phyloP scores from a whole-genome alignment of 2,113 vertebrate species.

The Cinclus mexicanus region DNA sequence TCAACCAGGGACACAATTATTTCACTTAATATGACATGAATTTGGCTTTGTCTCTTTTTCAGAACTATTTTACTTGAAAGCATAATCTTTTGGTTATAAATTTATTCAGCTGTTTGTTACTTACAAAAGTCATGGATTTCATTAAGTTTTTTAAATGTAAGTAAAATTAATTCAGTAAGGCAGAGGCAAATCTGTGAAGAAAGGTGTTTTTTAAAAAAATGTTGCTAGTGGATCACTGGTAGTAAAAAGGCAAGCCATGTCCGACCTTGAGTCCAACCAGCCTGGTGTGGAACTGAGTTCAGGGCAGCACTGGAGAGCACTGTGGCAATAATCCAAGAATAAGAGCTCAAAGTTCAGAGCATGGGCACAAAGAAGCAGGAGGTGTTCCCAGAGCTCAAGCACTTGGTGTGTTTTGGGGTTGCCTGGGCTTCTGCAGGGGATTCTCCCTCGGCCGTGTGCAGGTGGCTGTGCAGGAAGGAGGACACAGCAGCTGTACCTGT shows the following conservation, averaged over 20 bases:
- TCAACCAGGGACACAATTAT: background rate
- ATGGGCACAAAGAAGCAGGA: background rate
- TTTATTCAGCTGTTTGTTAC: background rate
- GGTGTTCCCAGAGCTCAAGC: background rate
- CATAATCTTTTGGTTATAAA: background rate
- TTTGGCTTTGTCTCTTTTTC: slow-evolving; percentile 28
- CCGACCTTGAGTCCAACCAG: background rate
- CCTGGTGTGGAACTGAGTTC: rapidly evolving
- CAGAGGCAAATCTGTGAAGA: background rate
- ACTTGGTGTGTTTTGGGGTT: background rate
- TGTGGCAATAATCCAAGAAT: background rate
- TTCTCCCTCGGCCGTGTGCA: background rate
- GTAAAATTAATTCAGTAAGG: background rate
- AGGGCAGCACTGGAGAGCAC: background rate
- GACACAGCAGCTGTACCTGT: background rate
- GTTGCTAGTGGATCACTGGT: background rate
- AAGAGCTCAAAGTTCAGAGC: background rate
- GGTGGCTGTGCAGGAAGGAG: background rate
- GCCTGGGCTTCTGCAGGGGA: background rate
- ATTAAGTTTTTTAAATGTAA: background rate
- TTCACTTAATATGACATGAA: slow-evolving; percentile 6
- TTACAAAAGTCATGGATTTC: background rate
- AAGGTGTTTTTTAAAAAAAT: background rate
- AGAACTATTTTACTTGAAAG: slow-evolving; percentile 33
- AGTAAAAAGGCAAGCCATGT: background rate